Percentiles rank a stretch among this genome's conserved stretches.
These are phyloP conservation scores for Procambarus clarkii DNA, from an alignment of 1,140 invertebrate genomes.

Conservation along the genomic window DNA sequence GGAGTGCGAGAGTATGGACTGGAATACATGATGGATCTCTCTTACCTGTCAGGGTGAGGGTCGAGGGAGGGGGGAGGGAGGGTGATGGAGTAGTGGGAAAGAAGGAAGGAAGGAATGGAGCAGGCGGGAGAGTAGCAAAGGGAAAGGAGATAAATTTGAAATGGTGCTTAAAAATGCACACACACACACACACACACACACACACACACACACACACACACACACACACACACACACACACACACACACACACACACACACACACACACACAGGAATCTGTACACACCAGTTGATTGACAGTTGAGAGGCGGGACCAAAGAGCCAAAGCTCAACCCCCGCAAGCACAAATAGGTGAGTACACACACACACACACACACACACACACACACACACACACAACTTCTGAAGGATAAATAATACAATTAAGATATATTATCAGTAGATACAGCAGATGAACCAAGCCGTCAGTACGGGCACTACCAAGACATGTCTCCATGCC, in stretches of 20 bases:
- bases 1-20: neutral
- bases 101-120: too few species aligned
- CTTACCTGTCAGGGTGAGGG: neutral
- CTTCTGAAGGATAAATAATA: neutral
- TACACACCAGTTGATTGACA: too few species aligned
- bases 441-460: neutral
- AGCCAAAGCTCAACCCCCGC: too few species aligned
- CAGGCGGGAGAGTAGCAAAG: neutral
- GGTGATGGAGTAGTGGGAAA: neutral
- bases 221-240: neutral
- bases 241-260: neutral
- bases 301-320: too few species aligned
- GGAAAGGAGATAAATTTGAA: neutral
- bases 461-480: neutral
- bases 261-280: too few species aligned
- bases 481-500: neutral
- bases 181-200: conserved; percentile 8
- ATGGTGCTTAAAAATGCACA: neutral
- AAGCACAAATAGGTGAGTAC: too few species aligned
- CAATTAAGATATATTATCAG: neutral
- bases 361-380: too few species aligned
- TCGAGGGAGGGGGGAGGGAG: neutral
- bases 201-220: neutral
- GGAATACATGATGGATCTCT: neutral
- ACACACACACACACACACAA: too few species aligned